These are phyloP conservation scores for Neofelis nebulosa DNA, from an alignment of 2,113 vertebrate species.

Conservation along the genomic window DNA sequence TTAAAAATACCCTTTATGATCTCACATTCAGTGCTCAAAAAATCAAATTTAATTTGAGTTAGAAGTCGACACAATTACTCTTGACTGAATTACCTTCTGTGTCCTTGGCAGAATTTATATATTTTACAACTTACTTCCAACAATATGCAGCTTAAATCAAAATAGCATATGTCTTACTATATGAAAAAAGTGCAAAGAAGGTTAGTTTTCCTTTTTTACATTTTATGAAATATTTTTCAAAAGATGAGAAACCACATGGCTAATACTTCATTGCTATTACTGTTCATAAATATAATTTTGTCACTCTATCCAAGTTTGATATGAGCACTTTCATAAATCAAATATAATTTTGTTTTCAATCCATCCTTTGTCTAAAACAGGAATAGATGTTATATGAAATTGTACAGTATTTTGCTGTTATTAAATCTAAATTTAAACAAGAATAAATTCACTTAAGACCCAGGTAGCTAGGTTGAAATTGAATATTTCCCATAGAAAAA, in stretches of 20 bases:
- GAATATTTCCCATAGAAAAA: background rate
- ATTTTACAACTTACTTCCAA: background rate
- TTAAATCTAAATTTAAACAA: constrained; percentile 22
- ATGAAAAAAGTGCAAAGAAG: constrained; percentile 18
- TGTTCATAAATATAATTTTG: background rate
- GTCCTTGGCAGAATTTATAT: background rate
- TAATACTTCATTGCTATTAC: background rate
- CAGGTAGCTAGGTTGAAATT: background rate
- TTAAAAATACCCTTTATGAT: background rate
- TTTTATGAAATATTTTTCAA: constrained; percentile 11
- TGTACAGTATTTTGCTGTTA: background rate
- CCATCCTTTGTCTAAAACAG: background rate
- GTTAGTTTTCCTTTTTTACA: background rate
- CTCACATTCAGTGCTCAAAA: background rate
- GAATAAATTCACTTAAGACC: background rate
- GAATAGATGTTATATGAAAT: background rate
- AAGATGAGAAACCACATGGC: background rate
- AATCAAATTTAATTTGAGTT: constrained; percentile 19
- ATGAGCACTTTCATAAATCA: background rate
- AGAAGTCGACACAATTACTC: background rate
- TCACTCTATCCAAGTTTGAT: background rate
- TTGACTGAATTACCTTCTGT: background rate
- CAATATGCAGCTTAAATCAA: constrained; percentile 15
- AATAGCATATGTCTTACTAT: background rate
- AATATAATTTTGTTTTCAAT: background rate